Percentiles rank a stretch among this genome's conserved stretches.
Conservation (phyloP, 1,140 invertebrate species). For the Brachionus rubens region DNA sequence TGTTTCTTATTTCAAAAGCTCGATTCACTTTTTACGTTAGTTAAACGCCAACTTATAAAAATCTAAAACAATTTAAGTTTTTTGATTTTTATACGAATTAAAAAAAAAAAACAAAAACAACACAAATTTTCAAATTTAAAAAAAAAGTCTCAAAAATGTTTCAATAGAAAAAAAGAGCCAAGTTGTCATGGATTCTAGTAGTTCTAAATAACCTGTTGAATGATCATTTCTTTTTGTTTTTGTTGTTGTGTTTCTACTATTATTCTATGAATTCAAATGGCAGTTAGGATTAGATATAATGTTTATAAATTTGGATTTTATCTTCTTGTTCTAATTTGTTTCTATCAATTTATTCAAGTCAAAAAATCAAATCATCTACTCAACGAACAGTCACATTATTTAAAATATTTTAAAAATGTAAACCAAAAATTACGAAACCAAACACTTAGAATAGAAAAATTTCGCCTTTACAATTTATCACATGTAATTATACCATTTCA, state of each 20-base stretch:
- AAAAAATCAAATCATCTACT: not conserved
- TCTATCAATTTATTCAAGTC: not conserved
- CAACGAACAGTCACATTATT: not conserved
- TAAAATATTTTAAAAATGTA: not conserved
- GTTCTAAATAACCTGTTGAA: no score
- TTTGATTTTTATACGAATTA: no score
- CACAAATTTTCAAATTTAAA: not conserved
- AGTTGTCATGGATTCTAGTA: slow-evolving; percentile 1
- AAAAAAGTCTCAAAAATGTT: not conserved
- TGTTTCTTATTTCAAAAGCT: no score
- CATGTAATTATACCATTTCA: slow-evolving; percentile 41
- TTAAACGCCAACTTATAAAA: no score
- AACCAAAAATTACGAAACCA: not conserved
- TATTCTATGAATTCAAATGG: no score
- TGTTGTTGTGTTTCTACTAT: no score
- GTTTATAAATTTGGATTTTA: not conserved
- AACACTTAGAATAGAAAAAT: not conserved
- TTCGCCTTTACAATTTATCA: not conserved
- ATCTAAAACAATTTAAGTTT: no score
- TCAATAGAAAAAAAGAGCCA: not conserved
- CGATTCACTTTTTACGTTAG: no score
- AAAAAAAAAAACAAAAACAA: no score
- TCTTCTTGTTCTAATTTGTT: not conserved
- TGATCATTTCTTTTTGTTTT: no score
- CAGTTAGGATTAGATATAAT: not conserved